Conservation (phyloP, 2,888 invertebrate species). For the Cryptops parisi region DNA sequence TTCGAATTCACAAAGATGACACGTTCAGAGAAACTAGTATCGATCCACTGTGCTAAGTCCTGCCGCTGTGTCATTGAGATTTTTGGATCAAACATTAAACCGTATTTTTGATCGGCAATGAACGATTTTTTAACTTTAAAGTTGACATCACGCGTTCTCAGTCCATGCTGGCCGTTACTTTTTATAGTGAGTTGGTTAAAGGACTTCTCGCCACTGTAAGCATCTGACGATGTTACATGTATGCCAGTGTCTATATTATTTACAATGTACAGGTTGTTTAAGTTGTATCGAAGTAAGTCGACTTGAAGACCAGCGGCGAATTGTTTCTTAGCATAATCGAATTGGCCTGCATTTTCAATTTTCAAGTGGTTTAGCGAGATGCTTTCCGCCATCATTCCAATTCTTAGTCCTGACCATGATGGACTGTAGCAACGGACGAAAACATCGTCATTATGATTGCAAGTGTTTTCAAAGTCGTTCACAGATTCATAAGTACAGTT, state of each 20-base stretch:
- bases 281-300: conserved; percentile 42
- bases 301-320: conserved; percentile 84
- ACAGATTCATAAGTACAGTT: conserved; percentile 52
- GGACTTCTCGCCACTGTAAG: conserved; percentile 40
- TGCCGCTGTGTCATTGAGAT: background rate
- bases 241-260: conserved; percentile 87
- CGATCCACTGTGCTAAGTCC: background rate
- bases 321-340: conserved; percentile 76
- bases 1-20: background rate
- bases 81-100: background rate
- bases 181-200: background rate
- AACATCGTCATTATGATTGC: conserved; percentile 69
- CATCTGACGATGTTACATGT: conserved; percentile 84
- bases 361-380: conserved; percentile 74
- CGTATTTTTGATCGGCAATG: background rate
- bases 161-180: background rate
- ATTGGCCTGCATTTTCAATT: conserved; percentile 79
- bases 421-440: conserved; percentile 77
- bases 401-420: conserved; percentile 85
- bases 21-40: background rate
- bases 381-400: conserved; percentile 74
- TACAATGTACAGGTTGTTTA: conserved; percentile 43
- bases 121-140: background rate
- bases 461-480: conserved; percentile 73
- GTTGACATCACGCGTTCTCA: background rate